Evolutionary conservation across 2,888 invertebrate genomes (phyloP), one percentile per base, ranked within the genome.

Genomic region (Drosophila antonietae): DNA sequence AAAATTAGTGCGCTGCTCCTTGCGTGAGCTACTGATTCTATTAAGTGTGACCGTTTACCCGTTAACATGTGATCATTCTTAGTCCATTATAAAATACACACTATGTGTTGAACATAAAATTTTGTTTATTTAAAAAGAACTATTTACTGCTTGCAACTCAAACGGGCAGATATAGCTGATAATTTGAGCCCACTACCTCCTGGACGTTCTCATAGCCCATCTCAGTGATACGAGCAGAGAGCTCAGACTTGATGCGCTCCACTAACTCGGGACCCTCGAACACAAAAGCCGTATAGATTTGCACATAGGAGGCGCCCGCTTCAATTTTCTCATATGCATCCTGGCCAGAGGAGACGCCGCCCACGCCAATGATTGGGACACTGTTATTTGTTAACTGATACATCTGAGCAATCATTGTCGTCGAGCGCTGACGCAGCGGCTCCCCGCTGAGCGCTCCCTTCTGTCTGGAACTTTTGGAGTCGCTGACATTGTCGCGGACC

Each of bases 271-370:
- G 98, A 0, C 99, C 98, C 83, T 96, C 95, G 87, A 96, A 97
- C 12, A 96, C 95, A 60, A 98, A 94, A 0, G 97, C 95, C 5
- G 98, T 97, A 91, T 99, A 99, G 66, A 99, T 93, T 93, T 99
- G 98, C 0, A 99, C 94, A 41, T 97, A 94, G 78, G 96, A 96
- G 0, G 99, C 99, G 4, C 99, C 99, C 2, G 99, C 98, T 91
- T 96, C 95, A 62, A 99, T 97, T 93, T 99, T 99, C 61, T 97
- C 97, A 92, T 96, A 98, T 0, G 98, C 99, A 94, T 99, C 98
- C 90, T 95, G 91, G 0, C 99, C 99, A 68, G 94, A 94, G 72
- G 96, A 96, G 49, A 99, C 94, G n/a, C 99, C 99, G 63, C 99
- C 99, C 33, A 98, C 98, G n/a, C 99, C 99, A 81, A 99, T 95